A percentile compares a stretch with the other conserved stretches of the same genome.
These are phyloP conservation scores for Hemibagrus wyckioides DNA, from an alignment of 2,113 vertebrate species.

Conservation along the genomic window DNA sequence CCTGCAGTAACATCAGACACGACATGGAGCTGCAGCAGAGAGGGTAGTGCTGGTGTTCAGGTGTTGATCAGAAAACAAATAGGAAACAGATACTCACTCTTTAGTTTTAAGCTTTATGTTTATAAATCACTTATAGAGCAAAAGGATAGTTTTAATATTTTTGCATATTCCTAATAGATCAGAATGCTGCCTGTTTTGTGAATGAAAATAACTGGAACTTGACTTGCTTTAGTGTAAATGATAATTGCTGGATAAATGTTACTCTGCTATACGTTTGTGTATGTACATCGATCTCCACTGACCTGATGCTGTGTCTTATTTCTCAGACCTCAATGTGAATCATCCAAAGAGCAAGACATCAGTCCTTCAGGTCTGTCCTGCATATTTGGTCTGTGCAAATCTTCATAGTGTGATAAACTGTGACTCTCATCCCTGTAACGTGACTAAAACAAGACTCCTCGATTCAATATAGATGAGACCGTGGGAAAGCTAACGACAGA, in stretches of 20 bases:
- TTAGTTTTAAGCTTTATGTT: not conserved
- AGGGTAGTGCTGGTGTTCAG: no score
- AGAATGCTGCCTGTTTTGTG: not conserved
- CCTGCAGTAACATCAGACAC: no score
- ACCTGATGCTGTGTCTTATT: not conserved
- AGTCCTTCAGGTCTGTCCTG: conserved; percentile 20
- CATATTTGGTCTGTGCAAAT: not conserved
- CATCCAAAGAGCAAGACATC: conserved; percentile 15
- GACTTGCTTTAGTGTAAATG: not conserved
- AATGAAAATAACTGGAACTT: not conserved
- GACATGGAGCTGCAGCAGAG: no score
- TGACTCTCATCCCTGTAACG: not conserved
- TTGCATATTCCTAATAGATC: not conserved
- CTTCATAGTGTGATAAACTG: not conserved
- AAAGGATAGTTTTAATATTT: not conserved
- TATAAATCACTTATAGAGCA: not conserved
- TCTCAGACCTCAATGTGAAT: conserved; percentile 7
- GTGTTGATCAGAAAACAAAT: no score
- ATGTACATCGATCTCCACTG: not conserved
- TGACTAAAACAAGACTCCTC: not conserved
- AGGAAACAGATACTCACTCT: not conserved
- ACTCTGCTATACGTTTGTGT: not conserved
- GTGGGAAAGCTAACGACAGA: conserved; percentile 3
- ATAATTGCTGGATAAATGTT: not conserved
- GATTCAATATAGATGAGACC: not conserved